Base-by-base conservation (phyloP, 1,140 invertebrate species). In the Piezodorus guildinii region DNA sequence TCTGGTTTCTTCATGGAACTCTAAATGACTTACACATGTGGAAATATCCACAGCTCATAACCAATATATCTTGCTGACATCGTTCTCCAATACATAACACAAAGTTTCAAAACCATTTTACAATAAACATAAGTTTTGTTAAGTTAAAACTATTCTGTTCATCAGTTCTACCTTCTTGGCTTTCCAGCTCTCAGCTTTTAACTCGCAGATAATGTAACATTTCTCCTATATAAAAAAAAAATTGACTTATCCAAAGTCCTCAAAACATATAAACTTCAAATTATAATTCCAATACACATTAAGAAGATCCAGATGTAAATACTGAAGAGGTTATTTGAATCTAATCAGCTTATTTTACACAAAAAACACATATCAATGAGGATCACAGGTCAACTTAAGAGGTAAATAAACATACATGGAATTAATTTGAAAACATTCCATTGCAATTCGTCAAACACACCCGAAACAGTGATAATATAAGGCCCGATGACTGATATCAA, bases 391-490 rank as follows among this genome's bases (percentile, higher is more conserved):
- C 4, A 19, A 49, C 8, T 49, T n/a, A n/a, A 17, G 46, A 49
- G 46, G 21, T 19, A 17, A 49, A 49, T 49, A 21, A 49, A 49
- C n/a, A 49, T 19, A 49, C n/a, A 10, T 27, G 10, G 15, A 25
- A 23, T 56, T 14, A 2, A 21, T 16, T 56, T 56, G 52, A 15
- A 39, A 16, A 23, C 52, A 25, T 23, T 25, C 52, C 52, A 56
- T 56, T 56, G 19, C 17, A 56, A 23, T 56, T 56, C 15, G 21
- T 56, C 17, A 56, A 56, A 56, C 52, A 56, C 52, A 56, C 52
- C 52, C 52, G 14, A 21, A 56, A 23, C 19, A 23, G 52, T 56
- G 17, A 56, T 56, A n/a, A 4, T 30, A 8, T 30, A 19, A 56
- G 52, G 52, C 14, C 52, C 14, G 52, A 56, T 25, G 52, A 56